phyloP scores from a whole-genome alignment of 2,797 vertebrate genomes.

The Poeciliopsis turneri region DNA sequence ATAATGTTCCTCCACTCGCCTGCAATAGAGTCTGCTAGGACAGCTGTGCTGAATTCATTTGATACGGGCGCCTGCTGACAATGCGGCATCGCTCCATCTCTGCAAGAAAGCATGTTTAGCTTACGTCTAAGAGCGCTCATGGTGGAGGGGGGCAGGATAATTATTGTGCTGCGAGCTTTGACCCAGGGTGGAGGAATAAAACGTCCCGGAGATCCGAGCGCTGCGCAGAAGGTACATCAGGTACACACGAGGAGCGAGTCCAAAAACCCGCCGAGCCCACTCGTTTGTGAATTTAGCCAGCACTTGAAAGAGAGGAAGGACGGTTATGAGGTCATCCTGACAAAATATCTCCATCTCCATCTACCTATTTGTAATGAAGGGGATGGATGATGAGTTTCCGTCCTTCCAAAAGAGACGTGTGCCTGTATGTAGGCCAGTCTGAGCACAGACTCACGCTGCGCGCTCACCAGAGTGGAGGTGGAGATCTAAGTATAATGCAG shows the following conservation, averaged over 20 bases:
- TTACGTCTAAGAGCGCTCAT: slow-evolving; percentile 56
- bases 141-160: slow-evolving; percentile 41
- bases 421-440: slow-evolving; percentile 73
- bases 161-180: slow-evolving; percentile 49
- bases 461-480: slow-evolving; percentile 77
- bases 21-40: slow-evolving; percentile 68
- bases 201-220: background rate
- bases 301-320: slow-evolving; percentile 56
- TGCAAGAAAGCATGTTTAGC: slow-evolving; percentile 67
- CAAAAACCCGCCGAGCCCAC: slow-evolving; percentile 56
- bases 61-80: slow-evolving; percentile 77
- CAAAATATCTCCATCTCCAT: slow-evolving; percentile 48
- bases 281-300: slow-evolving; percentile 56
- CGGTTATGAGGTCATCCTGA: slow-evolving; percentile 71
- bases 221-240: slow-evolving; percentile 37
- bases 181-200: slow-evolving; percentile 46
- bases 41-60: slow-evolving; percentile 83
- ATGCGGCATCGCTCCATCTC: slow-evolving; percentile 71
- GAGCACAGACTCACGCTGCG: slow-evolving; percentile 71
- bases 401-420: slow-evolving; percentile 37
- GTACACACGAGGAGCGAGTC: slow-evolving; percentile 43
- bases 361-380: slow-evolving; percentile 21
- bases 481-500: slow-evolving; percentile 80
- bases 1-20: slow-evolving; percentile 47
- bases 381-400: slow-evolving; percentile 31